phyloP scores from a whole-genome alignment of 2,888 invertebrate species.

The Cephus sareptanus region DNA sequence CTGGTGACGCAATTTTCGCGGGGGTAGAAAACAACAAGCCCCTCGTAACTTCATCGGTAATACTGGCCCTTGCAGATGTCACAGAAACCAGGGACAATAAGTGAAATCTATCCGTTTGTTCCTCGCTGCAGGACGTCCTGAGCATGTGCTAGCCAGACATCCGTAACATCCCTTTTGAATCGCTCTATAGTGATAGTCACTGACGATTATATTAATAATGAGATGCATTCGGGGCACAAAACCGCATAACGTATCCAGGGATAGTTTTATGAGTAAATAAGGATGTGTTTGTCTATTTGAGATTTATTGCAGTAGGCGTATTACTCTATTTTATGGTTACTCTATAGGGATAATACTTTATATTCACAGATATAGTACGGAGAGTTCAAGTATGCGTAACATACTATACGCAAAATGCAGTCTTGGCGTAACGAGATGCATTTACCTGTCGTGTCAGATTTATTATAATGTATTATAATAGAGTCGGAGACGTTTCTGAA shows the following conservation, averaged over 20 bases:
- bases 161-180: conserved; percentile 17
- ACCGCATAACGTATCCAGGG: background rate
- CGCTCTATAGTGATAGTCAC: conserved; percentile 3
- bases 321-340: background rate
- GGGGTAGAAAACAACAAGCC: background rate
- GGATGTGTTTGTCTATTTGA: background rate
- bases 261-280: background rate
- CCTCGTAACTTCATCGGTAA: background rate
- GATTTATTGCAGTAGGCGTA: background rate
- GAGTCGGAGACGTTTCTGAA: conserved; percentile 1
- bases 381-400: no score
- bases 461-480: no score
- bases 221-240: background rate
- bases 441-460: no score
- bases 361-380: background rate
- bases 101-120: conserved; percentile 46
- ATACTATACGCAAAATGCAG: no score
- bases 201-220: background rate
- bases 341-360: background rate
- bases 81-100: conserved; percentile 32
- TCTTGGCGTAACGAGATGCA: no score
- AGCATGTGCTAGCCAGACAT: conserved; percentile 32
- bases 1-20: background rate
- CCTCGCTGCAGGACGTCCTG: conserved; percentile 40
- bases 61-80: conserved; percentile 41